A percentile compares a stretch with the other conserved stretches of the same genome.
phyloP scores from a whole-genome alignment of 2,888 invertebrate species.

The Tupiocoris notatus region DNA sequence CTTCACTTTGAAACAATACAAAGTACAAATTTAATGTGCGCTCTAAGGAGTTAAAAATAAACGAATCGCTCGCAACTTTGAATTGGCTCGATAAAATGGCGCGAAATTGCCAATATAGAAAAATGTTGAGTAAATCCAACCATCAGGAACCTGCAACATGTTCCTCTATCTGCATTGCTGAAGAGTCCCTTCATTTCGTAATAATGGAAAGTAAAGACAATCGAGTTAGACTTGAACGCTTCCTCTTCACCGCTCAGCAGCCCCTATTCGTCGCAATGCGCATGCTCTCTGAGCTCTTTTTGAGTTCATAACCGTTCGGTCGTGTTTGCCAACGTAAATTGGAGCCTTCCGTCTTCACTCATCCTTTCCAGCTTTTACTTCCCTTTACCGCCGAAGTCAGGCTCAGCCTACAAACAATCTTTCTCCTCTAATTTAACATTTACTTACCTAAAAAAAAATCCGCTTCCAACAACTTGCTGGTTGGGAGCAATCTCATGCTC shows the following conservation, averaged over 20 bases:
- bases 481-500: too few relatives aligned
- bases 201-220: constrained; percentile 42
- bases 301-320: constrained; percentile 16
- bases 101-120: too few relatives aligned
- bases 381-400: too few relatives aligned
- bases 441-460: constrained; percentile 34
- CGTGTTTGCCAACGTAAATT: constrained; percentile 38
- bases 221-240: constrained; percentile 1
- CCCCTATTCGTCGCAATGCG: background rate
- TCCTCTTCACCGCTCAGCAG: background rate
- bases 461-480: constrained; percentile 25
- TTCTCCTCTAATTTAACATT: constrained; percentile 36
- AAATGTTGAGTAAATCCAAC: too few relatives aligned
- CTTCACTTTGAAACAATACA: too few relatives aligned
- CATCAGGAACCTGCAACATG: too few relatives aligned
- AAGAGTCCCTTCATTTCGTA: constrained; percentile 37
- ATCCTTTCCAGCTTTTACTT: background rate
- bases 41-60: too few relatives aligned
- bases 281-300: background rate
- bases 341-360: constrained; percentile 15
- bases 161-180: too few relatives aligned
- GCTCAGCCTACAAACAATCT: constrained; percentile 24
- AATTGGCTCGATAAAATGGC: too few relatives aligned
- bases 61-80: too few relatives aligned
- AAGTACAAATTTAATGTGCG: too few relatives aligned